phyloP scores from a whole-genome alignment of 2,113 vertebrate species.

The Hippocampus comes region DNA sequence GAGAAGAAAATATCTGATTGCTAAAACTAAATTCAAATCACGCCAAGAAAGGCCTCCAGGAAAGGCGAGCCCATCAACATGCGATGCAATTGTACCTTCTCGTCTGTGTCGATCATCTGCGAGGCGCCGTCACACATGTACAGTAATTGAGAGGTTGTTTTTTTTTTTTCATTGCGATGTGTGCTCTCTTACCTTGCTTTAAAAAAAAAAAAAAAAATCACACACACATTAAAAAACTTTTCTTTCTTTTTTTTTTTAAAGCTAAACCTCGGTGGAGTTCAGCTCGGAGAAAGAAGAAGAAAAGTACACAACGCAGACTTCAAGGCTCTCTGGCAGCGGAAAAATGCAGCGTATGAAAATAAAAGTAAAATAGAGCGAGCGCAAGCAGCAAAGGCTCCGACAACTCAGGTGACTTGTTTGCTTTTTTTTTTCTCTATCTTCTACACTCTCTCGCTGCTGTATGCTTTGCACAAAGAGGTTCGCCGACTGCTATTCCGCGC shows the following conservation, averaged over 20 bases:
- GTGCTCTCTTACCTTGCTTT: constrained; percentile 45
- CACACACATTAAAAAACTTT: neutral
- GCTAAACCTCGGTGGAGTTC: constrained; percentile 48
- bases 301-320: constrained; percentile 37
- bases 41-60: neutral
- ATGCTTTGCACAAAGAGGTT: constrained; percentile 74
- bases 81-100: neutral
- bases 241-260: neutral
- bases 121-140: constrained; percentile 19
- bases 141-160: constrained; percentile 44
- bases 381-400: constrained; percentile 60
- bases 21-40: neutral
- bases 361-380: constrained; percentile 53
- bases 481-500: neutral
- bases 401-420: constrained; percentile 72
- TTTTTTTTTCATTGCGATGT: constrained; percentile 26
- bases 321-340: constrained; percentile 48
- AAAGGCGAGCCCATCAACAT: neutral
- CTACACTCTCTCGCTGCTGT: constrained; percentile 58
- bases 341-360: constrained; percentile 46
- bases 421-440: constrained; percentile 46
- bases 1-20: neutral
- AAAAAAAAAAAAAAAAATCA: constrained; percentile 24
- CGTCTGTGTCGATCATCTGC: neutral
- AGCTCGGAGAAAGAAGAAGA: constrained; percentile 27